phyloP scores from a whole-genome alignment of 2,888 invertebrate species.

The Cordilura impudica region DNA sequence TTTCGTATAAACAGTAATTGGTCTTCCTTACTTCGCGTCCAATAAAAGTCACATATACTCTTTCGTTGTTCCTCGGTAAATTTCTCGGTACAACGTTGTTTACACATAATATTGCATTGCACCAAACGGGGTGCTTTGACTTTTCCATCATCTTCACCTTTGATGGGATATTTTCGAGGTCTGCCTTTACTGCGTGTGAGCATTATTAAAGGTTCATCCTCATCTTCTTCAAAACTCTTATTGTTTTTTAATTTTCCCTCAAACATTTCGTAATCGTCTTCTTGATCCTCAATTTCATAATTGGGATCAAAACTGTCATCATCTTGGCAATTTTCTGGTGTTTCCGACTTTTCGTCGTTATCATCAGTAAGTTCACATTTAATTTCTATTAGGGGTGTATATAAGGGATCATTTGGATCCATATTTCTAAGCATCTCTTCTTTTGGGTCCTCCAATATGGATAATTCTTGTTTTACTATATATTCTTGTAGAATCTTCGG shows the following conservation, averaged over 20 bases:
- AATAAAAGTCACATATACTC: constrained; percentile 45
- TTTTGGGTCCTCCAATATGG: background rate
- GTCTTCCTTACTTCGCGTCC: constrained; percentile 17
- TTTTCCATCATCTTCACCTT: background rate
- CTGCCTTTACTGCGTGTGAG: constrained; percentile 18
- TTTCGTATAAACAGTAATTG: constrained; percentile 35
- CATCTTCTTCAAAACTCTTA: constrained; percentile 23
- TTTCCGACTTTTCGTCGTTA: background rate
- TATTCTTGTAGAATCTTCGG: background rate
- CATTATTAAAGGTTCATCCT: constrained; percentile 48
- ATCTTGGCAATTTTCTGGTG: constrained; percentile 10
- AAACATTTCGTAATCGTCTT: background rate
- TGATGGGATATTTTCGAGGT: constrained; percentile 28
- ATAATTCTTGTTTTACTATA: background rate
- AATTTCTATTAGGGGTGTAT: constrained; percentile 10
- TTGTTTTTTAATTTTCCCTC: background rate
- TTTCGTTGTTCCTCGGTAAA: constrained; percentile 41
- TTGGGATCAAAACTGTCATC: constrained; percentile 1
- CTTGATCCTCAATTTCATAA: constrained; percentile 2
- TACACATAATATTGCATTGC: constrained; percentile 49
- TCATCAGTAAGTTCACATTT: constrained; percentile 16
- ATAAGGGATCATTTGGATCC: constrained; percentile 17
- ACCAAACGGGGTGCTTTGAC: background rate
- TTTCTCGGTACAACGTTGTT: constrained; percentile 45
- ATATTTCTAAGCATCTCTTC: background rate